Evolutionary conservation across 2,113 vertebrate species (phyloP).

Genomic region (Periophthalmodon schlosseri): DNA sequence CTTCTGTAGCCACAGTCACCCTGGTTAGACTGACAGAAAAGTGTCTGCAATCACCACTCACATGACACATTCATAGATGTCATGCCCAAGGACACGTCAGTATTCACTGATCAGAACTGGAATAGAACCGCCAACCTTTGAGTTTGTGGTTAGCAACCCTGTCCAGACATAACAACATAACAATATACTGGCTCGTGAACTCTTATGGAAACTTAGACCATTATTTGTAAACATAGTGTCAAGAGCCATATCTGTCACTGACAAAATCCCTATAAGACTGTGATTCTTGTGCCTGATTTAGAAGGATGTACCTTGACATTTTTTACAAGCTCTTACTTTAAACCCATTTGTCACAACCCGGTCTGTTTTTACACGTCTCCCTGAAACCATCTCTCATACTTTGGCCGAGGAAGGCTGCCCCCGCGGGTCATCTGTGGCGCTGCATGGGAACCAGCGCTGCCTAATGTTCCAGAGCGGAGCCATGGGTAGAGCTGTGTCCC

Average conservation of each 20-base stretch:
- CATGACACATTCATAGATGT: no score
- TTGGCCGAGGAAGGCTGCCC: slow-evolving; percentile 36
- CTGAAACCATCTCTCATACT: slow-evolving; percentile 35
- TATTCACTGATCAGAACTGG: no score
- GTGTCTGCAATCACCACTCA: no score
- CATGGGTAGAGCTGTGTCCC: slow-evolving; percentile 58
- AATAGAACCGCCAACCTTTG: no score
- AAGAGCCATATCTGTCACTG: not conserved
- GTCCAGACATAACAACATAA: not conserved
- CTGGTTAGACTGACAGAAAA: no score
- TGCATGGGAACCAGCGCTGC: slow-evolving; percentile 58
- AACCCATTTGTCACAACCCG: slow-evolving; percentile 30
- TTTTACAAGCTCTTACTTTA: slow-evolving; percentile 6
- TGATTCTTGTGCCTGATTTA: not conserved
- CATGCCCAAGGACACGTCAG: no score
- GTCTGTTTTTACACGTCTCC: slow-evolving; percentile 32
- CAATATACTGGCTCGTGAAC: not conserved
- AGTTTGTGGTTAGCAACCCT: no score
- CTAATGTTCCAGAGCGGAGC: slow-evolving; percentile 69
- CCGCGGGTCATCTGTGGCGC: slow-evolving; percentile 45
- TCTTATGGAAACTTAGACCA: no score
- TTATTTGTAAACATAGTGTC: not conserved
- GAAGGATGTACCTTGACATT: not conserved
- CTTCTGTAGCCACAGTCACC: no score
- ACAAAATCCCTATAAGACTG: not conserved